phyloP scores from a whole-genome alignment of 2,797 vertebrate genomes.

The Rhyacichthys aspro region DNA sequence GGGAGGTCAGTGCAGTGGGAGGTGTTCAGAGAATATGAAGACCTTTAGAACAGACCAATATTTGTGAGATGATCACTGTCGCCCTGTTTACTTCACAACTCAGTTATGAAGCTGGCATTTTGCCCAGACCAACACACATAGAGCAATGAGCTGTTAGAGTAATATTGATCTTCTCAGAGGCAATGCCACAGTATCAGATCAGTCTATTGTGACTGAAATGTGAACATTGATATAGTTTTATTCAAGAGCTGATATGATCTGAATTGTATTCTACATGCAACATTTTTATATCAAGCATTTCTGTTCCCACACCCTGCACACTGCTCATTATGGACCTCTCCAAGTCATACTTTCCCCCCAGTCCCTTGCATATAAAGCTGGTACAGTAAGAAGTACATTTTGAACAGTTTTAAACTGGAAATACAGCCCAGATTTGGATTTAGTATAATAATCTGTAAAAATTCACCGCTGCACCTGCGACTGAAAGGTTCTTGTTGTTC shows the following conservation, averaged over 20 bases:
- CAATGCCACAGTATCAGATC: conserved; percentile 38
- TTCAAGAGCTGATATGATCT: conserved; percentile 12
- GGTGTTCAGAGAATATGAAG: background rate
- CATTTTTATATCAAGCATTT: background rate
- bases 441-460: no score
- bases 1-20: conserved; percentile 3
- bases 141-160: conserved; percentile 50
- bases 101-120: conserved; percentile 36
- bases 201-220: conserved; percentile 21
- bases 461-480: no score
- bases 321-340: no score
- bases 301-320: no score
- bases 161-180: conserved; percentile 55
- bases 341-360: no score
- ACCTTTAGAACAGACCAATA: conserved; percentile 1
- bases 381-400: no score
- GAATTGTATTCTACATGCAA: background rate
- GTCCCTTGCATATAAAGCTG: no score
- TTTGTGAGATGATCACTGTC: conserved; percentile 34
- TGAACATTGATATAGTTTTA: conserved; percentile 20
- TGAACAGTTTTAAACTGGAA: background rate
- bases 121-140: conserved; percentile 45
- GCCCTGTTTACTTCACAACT: conserved; percentile 23
- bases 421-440: background rate
- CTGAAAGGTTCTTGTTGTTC: background rate